These are phyloP conservation scores for Copidosoma floridanum DNA, from an alignment of 1,140 invertebrate genomes.

Conservation along the genomic window DNA sequence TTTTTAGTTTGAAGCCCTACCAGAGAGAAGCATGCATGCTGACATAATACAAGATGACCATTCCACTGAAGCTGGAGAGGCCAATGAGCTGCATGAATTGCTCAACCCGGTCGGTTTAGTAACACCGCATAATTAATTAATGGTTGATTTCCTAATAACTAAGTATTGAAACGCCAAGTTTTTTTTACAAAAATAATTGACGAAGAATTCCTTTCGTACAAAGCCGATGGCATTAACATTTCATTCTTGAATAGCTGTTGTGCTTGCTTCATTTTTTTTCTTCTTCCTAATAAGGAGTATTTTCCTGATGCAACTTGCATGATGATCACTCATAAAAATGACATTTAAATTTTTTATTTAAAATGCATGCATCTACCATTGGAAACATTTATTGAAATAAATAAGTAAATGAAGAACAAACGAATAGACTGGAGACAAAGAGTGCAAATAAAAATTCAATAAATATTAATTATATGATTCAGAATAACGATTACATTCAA, in stretches of 20 bases:
- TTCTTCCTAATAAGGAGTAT: neutral
- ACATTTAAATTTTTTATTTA: neutral
- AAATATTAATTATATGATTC: too few relatives aligned
- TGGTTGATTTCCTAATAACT: conserved; percentile 48
- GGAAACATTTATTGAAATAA: neutral
- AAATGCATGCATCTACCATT: conserved; percentile 15
- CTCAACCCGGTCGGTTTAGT: conserved; percentile 53
- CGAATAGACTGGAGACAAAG: too few relatives aligned
- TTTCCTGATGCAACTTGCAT: conserved; percentile 2
- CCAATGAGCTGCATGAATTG: conserved; percentile 51
- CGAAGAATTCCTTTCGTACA: too few relatives aligned
- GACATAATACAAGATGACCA: conserved; percentile 46
- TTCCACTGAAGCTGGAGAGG: conserved; percentile 46
- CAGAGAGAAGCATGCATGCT: conserved; percentile 52
- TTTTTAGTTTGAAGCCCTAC: conserved; percentile 55
- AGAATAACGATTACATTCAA: conserved; percentile 99
- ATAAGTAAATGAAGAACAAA: too few relatives aligned
- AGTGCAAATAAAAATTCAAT: neutral
- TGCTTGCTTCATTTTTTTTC: neutral
- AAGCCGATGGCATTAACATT: too few relatives aligned
- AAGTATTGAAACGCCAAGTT: conserved; percentile 20
- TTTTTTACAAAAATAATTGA: conserved; percentile 3
- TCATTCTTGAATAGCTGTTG: neutral
- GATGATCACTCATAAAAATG: neutral
- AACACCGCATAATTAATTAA: too few relatives aligned